A percentile compares a stretch with the other conserved stretches of the same genome.
Evolutionary conservation across 2,888 invertebrate genomes (phyloP).

Genomic region (Pteria penguin): DNA sequence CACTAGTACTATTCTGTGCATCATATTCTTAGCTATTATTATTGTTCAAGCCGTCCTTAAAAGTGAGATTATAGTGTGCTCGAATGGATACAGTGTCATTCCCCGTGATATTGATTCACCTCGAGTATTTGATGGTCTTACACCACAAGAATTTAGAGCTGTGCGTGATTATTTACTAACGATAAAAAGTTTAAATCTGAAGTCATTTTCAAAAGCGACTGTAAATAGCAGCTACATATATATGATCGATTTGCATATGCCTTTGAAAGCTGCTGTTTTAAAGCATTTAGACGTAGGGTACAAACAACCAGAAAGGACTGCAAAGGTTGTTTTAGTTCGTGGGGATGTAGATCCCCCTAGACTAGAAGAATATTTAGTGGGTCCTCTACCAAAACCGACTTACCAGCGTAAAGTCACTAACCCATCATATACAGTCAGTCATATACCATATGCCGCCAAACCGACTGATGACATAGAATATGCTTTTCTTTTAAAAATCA

Average conservation of each 20-base stretch:
- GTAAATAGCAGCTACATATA: constrained; percentile 69
- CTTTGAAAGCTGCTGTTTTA: constrained; percentile 64
- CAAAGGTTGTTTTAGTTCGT: constrained; percentile 67
- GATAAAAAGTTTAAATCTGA: constrained; percentile 54
- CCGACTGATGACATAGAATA: constrained; percentile 67
- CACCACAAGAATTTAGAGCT: constrained; percentile 58
- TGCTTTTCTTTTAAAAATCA: constrained; percentile 51
- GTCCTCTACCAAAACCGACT: constrained; percentile 65
- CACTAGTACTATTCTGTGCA: constrained; percentile 39
- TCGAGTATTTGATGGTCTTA: constrained; percentile 68
- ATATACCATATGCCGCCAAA: constrained; percentile 66
- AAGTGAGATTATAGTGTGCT: constrained; percentile 54
- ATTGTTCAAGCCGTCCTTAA: constrained; percentile 42
- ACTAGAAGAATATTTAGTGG: constrained; percentile 73
- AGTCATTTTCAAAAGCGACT: constrained; percentile 53
- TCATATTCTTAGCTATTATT: constrained; percentile 50
- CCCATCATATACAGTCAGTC: constrained; percentile 61
- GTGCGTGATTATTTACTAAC: constrained; percentile 64
- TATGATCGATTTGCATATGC: constrained; percentile 67
- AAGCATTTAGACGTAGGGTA: constrained; percentile 60
- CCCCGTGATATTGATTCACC: constrained; percentile 59
- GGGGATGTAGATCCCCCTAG: constrained; percentile 66
- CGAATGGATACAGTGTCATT: constrained; percentile 46
- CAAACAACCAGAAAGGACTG: constrained; percentile 63
- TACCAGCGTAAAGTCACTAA: constrained; percentile 60